Evolutionary conservation across 2,797 vertebrate species (phyloP).

Genomic region (Argyrosomus regius): DNA sequence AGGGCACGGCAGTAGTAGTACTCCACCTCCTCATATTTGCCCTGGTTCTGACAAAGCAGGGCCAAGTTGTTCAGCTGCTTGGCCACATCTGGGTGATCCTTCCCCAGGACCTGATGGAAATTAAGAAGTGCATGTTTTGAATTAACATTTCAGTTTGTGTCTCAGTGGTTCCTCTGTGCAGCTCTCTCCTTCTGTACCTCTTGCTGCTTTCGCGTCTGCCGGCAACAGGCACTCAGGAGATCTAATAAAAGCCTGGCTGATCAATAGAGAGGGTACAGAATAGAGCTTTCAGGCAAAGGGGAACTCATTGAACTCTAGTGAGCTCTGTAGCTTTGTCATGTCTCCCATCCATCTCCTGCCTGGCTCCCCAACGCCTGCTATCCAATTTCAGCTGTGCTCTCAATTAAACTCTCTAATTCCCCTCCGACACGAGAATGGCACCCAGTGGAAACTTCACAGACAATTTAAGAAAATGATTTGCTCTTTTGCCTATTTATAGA

Average conservation of each 20-base stretch:
- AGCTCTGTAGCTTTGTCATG: constrained; percentile 23
- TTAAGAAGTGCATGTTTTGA: constrained; percentile 18
- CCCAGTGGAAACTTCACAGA: constrained; percentile 44
- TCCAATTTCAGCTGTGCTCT: constrained; percentile 66
- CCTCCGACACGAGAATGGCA: constrained; percentile 30
- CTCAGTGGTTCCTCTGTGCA: not conserved
- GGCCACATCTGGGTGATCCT: constrained; percentile 97
- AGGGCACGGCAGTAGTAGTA: constrained; percentile 97
- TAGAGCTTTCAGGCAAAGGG: constrained; percentile 53
- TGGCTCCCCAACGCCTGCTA: constrained; percentile 20
- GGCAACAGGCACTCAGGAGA: constrained; percentile 54
- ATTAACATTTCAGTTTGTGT: constrained; percentile 7
- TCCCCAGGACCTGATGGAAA: constrained; percentile 91
- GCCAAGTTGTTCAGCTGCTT: constrained; percentile 99
- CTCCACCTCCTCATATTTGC: constrained; percentile 98
- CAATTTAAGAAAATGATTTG: constrained; percentile 59
- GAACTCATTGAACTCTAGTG: constrained; percentile 35
- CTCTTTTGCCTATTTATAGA: constrained; percentile 65
- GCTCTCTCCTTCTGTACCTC: not conserved
- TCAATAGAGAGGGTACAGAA: constrained; percentile 60
- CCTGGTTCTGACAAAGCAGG: constrained; percentile 98
- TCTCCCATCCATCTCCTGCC: constrained; percentile 31
- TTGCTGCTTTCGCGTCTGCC: constrained; percentile 26
- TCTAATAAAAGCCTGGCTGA: constrained; percentile 67
- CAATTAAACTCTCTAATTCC: constrained; percentile 70